Base-by-base conservation (phyloP, 2,888 invertebrate species). In the Agelastica alni region DNA sequence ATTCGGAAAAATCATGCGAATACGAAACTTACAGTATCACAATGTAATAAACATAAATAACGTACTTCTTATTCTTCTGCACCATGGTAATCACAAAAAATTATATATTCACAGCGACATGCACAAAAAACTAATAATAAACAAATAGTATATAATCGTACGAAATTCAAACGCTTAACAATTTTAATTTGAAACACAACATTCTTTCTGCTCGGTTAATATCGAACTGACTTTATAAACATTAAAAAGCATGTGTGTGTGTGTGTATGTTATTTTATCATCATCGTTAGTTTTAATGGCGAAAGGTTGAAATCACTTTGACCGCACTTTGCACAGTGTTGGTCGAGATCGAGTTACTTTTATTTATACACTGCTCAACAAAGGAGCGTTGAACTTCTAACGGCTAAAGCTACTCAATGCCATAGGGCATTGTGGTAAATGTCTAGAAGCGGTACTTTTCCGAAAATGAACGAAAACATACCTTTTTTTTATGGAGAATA, bases 201-300 rank as follows among this genome's bases (percentile, higher is more conserved):
- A 34, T 14, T 43, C 34, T 10, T 13, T 17, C n/a, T 6, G n/a
- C 22, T 45, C 32, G 20, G 10, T 20, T 32, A 13, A 13, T n/a
- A 28, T 36, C 16, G 36, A 46, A 46, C 36, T 42, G 32, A 49
- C 41, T 46, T 26, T 26, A 36, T 16, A 34, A 46, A 46, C 36
- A 46, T 26, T 34, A 46, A 30, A 44, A 51, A 36, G 39, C 44
- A 30, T 37, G 17, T 31, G 22, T 43, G 36, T 51, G 22, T 47
- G 44, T 52, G 12, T 49, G 36, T 45, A 53, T 48, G 26, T 54
- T 37, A 44, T 39, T 54, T 54, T 49, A 54, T 49, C 54, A 26
- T 37, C 47, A 28, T 51, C 26, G 36, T 46, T 31, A 41, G 37
- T 39, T 22, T 41, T 41, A 13, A 41, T 41, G 26, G 18, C 13